Base-by-base conservation (phyloP, 2,888 invertebrate species). In the Pristionchus arcanus region DNA sequence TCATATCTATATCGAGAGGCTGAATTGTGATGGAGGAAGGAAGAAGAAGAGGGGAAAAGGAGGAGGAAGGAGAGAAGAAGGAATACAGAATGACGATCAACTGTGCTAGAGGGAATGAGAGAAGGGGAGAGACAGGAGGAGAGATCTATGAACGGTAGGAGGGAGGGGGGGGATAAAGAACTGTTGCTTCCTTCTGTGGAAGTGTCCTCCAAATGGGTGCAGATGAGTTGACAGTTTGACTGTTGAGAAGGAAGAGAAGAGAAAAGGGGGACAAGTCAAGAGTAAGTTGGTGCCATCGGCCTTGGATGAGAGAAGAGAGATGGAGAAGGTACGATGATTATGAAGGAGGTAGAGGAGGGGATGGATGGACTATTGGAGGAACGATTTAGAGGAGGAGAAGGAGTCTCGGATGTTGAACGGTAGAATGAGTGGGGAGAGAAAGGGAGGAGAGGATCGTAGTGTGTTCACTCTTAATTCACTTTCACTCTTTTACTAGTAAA, bases 381-480 rank as follows among this genome's bases (percentile, higher is more conserved):
- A 77, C 31, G 68, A 34, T 81, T 42, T n/a, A 28, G 21, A 55
- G 21, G 19, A 25, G 31, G 37, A 55, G 83, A 31, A 21, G n/a
- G 37, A 55, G 28, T 53, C 53, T 53, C 31, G 83, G 83, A 55
- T 55, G 13, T 49, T 49, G 55, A 83, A 83, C 83, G 83, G 83
- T 77, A 77, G 42, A 77, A 42, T 37, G 77, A 42, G 77, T 28
- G 77, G 25, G 25, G 77, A 77, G 77, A 42, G 42, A 77, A 42
- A 42, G 21, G 74, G 42, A 19, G 77, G 42, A 42, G 77, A 77
- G 77, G 37, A 77, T 77, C 77, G 77, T 28, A 77, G 77, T 77
- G 77, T 77, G 77, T 77, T 77, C 77, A 77, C 77, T 77, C 77
- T 77, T 77, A 77, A 77, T 77, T 77, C 77, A 77, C 77, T 77